Conservation (phyloP, 2,113 vertebrate genomes). For the Gnathonemus longibarbis region DNA sequence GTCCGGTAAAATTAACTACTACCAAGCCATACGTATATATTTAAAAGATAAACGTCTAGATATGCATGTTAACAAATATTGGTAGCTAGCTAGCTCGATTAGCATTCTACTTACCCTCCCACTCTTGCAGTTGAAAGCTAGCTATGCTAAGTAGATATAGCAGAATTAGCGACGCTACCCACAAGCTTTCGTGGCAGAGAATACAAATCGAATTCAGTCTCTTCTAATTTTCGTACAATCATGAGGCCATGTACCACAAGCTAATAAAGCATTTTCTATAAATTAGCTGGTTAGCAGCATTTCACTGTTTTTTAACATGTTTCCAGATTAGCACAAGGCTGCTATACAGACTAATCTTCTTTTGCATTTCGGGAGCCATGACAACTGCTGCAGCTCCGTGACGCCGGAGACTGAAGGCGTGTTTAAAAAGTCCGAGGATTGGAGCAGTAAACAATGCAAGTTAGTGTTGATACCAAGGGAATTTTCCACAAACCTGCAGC, state of each 20-base stretch:
- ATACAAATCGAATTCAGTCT: neutral
- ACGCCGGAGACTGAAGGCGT: conserved; percentile 32
- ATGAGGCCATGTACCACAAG: neutral
- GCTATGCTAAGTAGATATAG: conserved; percentile 8
- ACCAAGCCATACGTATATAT: neutral
- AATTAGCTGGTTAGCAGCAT: neutral
- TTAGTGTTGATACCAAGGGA: neutral
- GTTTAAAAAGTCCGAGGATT: neutral
- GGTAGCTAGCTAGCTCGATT: neutral
- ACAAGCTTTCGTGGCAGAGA: conserved; percentile 19
- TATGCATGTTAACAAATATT: neutral
- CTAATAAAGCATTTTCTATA: neutral
- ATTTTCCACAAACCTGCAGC: neutral
- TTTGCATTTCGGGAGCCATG: conserved; percentile 62
- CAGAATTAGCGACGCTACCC: neutral
- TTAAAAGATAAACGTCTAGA: neutral
- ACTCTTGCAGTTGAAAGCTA: neutral
- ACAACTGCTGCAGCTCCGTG: conserved; percentile 40
- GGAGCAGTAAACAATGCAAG: neutral
- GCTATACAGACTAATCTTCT: conserved; percentile 15
- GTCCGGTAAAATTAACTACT: neutral
- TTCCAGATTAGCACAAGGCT: neutral
- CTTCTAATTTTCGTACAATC: neutral
- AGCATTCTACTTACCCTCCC: neutral
- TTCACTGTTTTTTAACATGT: neutral